A percentile compares a stretch with the other conserved stretches of the same genome.
phyloP scores from a whole-genome alignment of 2,113 vertebrate species.

The Lampris megalopsis region DNA sequence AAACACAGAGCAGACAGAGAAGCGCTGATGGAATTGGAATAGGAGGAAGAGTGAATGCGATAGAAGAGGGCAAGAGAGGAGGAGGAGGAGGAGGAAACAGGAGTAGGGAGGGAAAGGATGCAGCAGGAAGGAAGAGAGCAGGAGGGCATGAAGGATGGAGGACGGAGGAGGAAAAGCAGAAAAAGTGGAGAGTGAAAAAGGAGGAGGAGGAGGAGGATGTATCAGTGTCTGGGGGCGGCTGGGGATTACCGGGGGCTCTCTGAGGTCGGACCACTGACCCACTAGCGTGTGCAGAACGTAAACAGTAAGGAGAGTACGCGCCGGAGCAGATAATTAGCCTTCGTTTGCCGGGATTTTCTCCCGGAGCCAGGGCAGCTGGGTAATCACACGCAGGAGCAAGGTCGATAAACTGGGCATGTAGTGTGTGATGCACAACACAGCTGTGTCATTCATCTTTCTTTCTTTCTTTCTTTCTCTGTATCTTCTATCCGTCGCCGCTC shows the following conservation, averaged over 20 bases:
- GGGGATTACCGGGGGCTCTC: slow-evolving; percentile 78
- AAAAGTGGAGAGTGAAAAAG: slow-evolving; percentile 60
- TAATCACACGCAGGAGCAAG: slow-evolving; percentile 80
- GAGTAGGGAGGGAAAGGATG: slow-evolving; percentile 7
- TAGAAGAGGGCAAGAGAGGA: not conserved
- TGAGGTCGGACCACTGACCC: slow-evolving; percentile 85
- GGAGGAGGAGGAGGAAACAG: slow-evolving; percentile 29
- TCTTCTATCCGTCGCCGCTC: not conserved
- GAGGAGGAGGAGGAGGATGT: slow-evolving; percentile 75
- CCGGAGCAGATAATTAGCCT: slow-evolving; percentile 89
- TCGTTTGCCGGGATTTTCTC: slow-evolving; percentile 81
- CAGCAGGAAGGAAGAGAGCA: slow-evolving; percentile 35
- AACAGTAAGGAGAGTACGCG: slow-evolving; percentile 83
- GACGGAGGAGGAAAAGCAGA: slow-evolving; percentile 40
- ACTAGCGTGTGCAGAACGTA: slow-evolving; percentile 88
- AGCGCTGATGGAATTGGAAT: not conserved
- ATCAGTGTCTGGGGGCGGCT: slow-evolving; percentile 79
- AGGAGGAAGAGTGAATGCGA: not conserved
- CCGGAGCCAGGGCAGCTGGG: slow-evolving; percentile 82
- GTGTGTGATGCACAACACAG: slow-evolving; percentile 74
- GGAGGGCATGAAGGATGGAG: slow-evolving; percentile 33
- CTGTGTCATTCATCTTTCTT: not conserved
- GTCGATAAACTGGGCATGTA: slow-evolving; percentile 81
- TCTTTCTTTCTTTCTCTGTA: not conserved
- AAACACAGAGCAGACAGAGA: not conserved